Base-by-base conservation (phyloP, 2,113 vertebrate genomes). In the Sebastes schlegelii region DNA sequence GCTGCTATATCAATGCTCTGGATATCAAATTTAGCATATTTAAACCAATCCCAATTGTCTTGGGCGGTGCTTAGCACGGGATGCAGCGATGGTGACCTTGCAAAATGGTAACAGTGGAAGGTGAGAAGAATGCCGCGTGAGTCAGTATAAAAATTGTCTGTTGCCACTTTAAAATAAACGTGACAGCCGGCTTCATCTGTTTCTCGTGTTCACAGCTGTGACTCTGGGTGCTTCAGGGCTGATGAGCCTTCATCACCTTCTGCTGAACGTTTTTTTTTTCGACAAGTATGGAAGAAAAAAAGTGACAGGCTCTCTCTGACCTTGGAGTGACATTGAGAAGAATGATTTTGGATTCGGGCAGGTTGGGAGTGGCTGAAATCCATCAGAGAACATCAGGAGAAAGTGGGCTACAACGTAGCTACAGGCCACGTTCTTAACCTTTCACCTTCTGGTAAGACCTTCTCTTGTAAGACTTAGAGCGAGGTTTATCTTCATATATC, bases 371-470 rank as follows among this genome's bases (percentile, higher is more conserved):
- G 68, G 52, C 54, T 48, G 23, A 82, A 66, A 80, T 52, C 8
- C 46, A 57, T 77, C 26, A 66, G 9, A 61, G 26, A 64, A 46
- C 23, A 72, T 58, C n/a, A 58, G 67, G 52, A 52, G 54, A 80
- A 65, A 67, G 57, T 51, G 34, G 51, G 55, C 21, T 61, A 68
- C 23, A 43, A 48, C 8, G 4, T 74, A 45, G 76, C 91, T 89
- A 23, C 65, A 74, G 86, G 89, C 74, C 82, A 84, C 69, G 85
- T 72, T 86, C 76, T 16, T 83, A 52, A 94, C 85, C 92, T 91
- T 84, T 91, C 64, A 91, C 86, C 90, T 89, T 60, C 17, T 76
- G 70, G 68, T 82, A 77, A 86, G 70, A 88, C 70, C 61, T 82
- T 78, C 64, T 26, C 84, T 71, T 91, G 57, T 74, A 82, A 73